Conservation (phyloP, 1,140 invertebrate species). For the Bombus ignitus region DNA sequence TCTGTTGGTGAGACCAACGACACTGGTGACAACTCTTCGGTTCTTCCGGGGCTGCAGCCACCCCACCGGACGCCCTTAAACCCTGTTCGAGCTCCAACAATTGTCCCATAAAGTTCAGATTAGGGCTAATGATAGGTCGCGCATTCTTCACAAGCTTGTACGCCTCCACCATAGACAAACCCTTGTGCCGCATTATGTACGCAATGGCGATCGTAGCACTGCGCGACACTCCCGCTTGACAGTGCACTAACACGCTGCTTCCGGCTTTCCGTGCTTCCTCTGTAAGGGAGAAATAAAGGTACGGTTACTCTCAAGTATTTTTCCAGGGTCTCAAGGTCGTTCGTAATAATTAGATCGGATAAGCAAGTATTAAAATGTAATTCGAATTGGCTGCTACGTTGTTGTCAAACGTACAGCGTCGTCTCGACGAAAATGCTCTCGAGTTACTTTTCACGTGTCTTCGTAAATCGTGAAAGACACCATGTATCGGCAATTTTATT, state of each 20-base stretch:
- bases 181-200: constrained; percentile 95
- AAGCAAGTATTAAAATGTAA: no score
- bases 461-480: no score
- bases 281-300: constrained; percentile 84
- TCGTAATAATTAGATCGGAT: no score
- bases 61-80: constrained; percentile 82
- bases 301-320: background rate
- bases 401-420: no score
- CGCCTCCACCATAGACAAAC: constrained; percentile 93
- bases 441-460: no score
- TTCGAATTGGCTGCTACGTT: no score
- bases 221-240: constrained; percentile 96
- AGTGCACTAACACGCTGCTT: constrained; percentile 94
- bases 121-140: constrained; percentile 96
- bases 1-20: constrained; percentile 83
- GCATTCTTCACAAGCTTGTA: constrained; percentile 94
- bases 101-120: constrained; percentile 98
- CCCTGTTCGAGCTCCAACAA: constrained; percentile 93
- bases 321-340: no score
- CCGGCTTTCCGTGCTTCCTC: constrained; percentile 92
- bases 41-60: constrained; percentile 65
- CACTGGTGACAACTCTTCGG: constrained; percentile 82
- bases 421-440: no score
- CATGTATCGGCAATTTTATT: no score
- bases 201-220: constrained; percentile 97